phyloP scores from a whole-genome alignment of 2,797 vertebrate genomes.

The Phrynocephalus forsythii region DNA sequence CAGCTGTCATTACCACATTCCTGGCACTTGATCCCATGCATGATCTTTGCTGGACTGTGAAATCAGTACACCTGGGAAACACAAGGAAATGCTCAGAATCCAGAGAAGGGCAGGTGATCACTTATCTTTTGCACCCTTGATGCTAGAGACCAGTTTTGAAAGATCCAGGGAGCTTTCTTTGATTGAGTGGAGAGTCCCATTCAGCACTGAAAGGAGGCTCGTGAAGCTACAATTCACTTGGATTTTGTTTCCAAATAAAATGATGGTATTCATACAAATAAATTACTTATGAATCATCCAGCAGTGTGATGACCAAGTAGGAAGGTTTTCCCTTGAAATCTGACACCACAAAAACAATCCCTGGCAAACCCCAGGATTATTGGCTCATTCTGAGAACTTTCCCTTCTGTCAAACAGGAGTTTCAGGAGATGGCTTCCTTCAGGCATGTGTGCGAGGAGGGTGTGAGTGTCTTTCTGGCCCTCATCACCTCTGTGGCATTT shows the following conservation, averaged over 20 bases:
- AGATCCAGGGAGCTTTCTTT: background rate
- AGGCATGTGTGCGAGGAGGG: constrained; percentile 37
- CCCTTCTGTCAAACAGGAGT: constrained; percentile 35
- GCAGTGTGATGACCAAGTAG: background rate
- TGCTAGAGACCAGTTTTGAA: background rate
- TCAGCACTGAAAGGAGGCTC: background rate
- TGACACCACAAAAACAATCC: constrained; percentile 49
- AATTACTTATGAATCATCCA: background rate
- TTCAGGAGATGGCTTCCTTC: constrained; percentile 55
- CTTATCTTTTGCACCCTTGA: background rate
- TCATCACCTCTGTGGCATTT: constrained; percentile 55
- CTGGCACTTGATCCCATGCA: background rate
- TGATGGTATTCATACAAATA: background rate
- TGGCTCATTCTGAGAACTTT: constrained; percentile 53
- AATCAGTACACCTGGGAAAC: background rate
- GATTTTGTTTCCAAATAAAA: background rate
- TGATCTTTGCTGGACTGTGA: background rate
- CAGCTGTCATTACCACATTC: background rate
- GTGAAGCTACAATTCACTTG: background rate
- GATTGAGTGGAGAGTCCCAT: too few species aligned
- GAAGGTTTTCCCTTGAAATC: background rate
- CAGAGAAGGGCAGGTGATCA: background rate
- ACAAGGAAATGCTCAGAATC: background rate
- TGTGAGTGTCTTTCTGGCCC: constrained; percentile 16
- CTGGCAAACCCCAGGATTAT: constrained; percentile 36